Percentiles rank a stretch among this genome's conserved stretches.
Conservation (phyloP, 2,888 invertebrate genomes). For the Rosalia funebris region DNA sequence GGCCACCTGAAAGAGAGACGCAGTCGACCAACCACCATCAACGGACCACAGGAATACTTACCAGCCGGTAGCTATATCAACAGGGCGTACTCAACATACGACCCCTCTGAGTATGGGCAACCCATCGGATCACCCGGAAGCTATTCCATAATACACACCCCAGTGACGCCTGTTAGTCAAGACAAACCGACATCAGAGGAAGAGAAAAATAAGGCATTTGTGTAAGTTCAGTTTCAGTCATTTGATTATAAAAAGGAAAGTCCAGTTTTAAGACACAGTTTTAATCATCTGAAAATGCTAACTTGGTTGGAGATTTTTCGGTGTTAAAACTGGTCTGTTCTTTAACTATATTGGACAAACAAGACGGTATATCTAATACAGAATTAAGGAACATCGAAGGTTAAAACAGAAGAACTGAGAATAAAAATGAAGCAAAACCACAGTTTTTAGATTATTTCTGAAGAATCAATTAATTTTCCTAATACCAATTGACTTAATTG, state of each 20-base stretch:
- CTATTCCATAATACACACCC: conserved; percentile 31
- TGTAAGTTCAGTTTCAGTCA: conserved; percentile 62
- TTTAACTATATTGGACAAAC: no score
- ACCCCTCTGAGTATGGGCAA: conserved; percentile 28
- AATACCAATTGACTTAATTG: no score
- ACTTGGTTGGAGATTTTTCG: no score
- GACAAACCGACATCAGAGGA: conserved; percentile 57
- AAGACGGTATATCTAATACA: no score
- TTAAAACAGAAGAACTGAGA: no score
- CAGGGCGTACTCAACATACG: conserved; percentile 35
- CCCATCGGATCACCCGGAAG: conserved; percentile 23
- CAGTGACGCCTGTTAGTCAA: conserved; percentile 25
- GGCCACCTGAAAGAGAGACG: conserved; percentile 26
- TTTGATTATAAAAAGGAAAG: no score
- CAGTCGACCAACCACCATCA: conserved; percentile 27
- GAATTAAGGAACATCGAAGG: no score
- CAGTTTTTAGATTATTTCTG: conserved; percentile 67
- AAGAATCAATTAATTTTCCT: no score
- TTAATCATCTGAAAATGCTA: no score
- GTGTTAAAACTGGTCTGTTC: no score
- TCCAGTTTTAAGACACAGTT: no score
- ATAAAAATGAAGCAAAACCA: no score
- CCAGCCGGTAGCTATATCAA: conserved; percentile 40
- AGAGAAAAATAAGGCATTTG: conserved; percentile 65
- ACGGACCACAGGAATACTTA: conserved; percentile 39